phyloP scores from a whole-genome alignment of 2,113 vertebrate genomes.

The Carlito syrichta region DNA sequence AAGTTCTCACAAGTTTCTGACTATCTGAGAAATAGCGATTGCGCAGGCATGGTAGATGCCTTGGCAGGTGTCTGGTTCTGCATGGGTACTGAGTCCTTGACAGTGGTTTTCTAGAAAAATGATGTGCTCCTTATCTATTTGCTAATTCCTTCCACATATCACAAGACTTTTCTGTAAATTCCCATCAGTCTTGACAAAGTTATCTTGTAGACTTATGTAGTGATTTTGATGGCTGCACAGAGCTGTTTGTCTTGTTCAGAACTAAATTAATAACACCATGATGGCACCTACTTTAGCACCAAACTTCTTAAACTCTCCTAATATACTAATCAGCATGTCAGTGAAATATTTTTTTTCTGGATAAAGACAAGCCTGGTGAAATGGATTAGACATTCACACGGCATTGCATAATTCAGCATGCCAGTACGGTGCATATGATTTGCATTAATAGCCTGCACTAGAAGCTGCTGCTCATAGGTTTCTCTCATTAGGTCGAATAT shows the following conservation, averaged over 20 bases:
- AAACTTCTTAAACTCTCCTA: slow-evolving; percentile 84
- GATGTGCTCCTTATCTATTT: slow-evolving; percentile 70
- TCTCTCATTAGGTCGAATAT: slow-evolving; percentile 84
- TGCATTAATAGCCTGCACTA: slow-evolving; percentile 84
- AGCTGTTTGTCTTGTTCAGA: slow-evolving; percentile 82
- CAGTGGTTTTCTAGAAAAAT: slow-evolving; percentile 67
- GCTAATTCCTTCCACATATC: slow-evolving; percentile 69
- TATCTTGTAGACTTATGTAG: slow-evolving; percentile 77
- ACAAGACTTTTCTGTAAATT: slow-evolving; percentile 76
- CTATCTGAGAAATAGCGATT: background rate
- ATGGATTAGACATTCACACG: slow-evolving; percentile 80
- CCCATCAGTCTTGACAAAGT: slow-evolving; percentile 75
- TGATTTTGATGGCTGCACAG: slow-evolving; percentile 77
- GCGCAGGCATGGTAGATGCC: background rate
- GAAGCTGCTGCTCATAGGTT: slow-evolving; percentile 79
- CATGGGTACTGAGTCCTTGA: slow-evolving; percentile 41
- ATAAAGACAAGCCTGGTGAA: slow-evolving; percentile 82
- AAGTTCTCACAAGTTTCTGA: slow-evolving; percentile 48
- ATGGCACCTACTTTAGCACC: slow-evolving; percentile 71
- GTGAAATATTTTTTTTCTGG: slow-evolving; percentile 78
- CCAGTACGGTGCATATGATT: slow-evolving; percentile 84
- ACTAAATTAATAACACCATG: slow-evolving; percentile 79
- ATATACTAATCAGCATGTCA: slow-evolving; percentile 85
- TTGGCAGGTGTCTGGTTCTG: slow-evolving; percentile 54
- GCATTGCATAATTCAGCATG: slow-evolving; percentile 86